phyloP scores from a whole-genome alignment of 2,113 vertebrate genomes.

The Marcusenius ussheri region DNA sequence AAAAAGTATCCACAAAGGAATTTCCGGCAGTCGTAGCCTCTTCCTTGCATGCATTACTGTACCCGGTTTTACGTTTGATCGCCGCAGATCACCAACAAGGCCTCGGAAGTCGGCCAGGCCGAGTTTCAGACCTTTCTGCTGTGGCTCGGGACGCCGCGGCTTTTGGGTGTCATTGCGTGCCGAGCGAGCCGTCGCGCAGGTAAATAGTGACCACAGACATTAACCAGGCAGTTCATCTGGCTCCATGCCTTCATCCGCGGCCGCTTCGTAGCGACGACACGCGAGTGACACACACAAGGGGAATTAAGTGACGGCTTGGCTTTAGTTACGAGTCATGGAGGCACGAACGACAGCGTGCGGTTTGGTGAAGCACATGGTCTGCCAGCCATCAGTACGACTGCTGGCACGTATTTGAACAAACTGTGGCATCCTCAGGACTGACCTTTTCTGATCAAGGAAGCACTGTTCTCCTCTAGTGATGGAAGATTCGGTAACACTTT shows the following conservation, averaged over 20 bases:
- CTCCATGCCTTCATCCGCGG: neutral
- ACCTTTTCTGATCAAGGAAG: neutral
- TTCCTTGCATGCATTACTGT: neutral
- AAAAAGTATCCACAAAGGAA: neutral
- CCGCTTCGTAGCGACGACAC: neutral
- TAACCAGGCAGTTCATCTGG: neutral
- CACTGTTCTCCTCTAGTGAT: neutral
- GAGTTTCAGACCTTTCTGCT: neutral
- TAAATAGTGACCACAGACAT: neutral
- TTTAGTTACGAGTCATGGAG: neutral
- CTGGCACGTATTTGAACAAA: neutral
- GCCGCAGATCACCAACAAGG: too few species aligned
- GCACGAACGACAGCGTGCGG: neutral
- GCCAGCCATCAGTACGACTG: neutral
- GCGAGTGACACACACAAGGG: neutral
- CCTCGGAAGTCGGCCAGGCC: neutral
- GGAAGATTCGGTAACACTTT: neutral
- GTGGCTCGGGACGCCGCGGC: neutral
- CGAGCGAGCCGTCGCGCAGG: too few species aligned
- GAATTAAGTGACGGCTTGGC: neutral
- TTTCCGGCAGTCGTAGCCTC: neutral
- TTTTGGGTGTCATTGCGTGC: too few species aligned
- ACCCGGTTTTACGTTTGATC: neutral
- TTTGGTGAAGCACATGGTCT: neutral
- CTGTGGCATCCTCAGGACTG: neutral